Conservation (phyloP, 2,797 vertebrate genomes). For the Leucoraja ocellata region DNA sequence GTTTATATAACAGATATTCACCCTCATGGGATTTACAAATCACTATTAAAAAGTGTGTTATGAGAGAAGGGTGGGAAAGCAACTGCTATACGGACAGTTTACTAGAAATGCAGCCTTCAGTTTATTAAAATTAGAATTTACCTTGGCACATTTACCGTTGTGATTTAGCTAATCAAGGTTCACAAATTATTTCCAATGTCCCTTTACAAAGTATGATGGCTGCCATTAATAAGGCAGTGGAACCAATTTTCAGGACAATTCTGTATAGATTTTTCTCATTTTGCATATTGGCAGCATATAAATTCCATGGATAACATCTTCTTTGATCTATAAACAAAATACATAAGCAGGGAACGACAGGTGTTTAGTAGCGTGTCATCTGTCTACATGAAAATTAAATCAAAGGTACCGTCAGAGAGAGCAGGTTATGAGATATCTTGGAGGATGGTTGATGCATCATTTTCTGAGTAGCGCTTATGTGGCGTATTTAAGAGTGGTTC, state of each 20-base stretch:
- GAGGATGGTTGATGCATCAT: conserved; percentile 53
- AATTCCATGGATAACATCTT: not conserved
- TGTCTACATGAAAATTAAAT: not conserved
- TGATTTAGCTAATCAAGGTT: not conserved
- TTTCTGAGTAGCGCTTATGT: conserved; percentile 80
- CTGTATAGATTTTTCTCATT: not conserved
- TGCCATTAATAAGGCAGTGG: not conserved
- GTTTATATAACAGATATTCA: too few relatives aligned
- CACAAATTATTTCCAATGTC: not conserved
- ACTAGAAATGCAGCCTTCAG: too few relatives aligned
- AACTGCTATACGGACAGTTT: too few relatives aligned
- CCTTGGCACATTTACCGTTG: not conserved
- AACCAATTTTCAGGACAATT: not conserved
- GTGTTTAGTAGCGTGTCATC: not conserved
- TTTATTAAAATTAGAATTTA: not conserved
- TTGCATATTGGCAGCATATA: not conserved
- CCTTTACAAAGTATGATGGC: not conserved
- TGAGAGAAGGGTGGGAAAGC: too few relatives aligned
- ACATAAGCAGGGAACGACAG: not conserved
- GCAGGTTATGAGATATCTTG: conserved; percentile 71
- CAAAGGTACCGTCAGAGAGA: conserved; percentile 60
- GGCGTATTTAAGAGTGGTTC: conserved; percentile 82
- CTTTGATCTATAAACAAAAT: too few relatives aligned
- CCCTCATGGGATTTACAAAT: too few relatives aligned
- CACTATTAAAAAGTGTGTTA: too few relatives aligned